These are phyloP conservation scores for Drosophila sp. DNA, from an alignment of 1,140 invertebrate genomes.

Conservation along the genomic window DNA sequence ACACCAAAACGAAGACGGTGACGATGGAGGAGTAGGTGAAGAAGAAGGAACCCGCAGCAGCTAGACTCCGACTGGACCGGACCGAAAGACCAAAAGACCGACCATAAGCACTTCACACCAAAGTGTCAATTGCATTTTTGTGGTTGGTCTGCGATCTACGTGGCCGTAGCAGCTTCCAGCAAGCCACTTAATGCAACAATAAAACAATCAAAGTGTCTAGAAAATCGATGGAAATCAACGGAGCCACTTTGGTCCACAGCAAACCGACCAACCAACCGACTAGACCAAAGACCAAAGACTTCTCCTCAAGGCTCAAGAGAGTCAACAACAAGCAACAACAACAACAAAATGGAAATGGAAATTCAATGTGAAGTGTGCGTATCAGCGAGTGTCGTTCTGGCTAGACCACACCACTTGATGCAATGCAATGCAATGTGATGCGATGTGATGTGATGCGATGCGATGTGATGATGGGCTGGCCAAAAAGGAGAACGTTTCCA, in stretches of 20 bases:
- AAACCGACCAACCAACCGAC: not conserved
- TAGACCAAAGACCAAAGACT: not conserved
- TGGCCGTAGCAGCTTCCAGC: constrained; percentile 29
- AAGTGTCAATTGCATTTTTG: constrained; percentile 80
- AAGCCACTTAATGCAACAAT: constrained; percentile 79
- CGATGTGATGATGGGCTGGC: not conserved
- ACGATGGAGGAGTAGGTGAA: not conserved
- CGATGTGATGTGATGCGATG: constrained; percentile 1
- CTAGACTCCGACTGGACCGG: constrained; percentile 2
- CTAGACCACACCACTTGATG: constrained; percentile 61
- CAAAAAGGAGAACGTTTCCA: not conserved
- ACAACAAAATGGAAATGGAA: constrained; percentile 62
- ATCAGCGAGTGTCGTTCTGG: constrained; percentile 76
- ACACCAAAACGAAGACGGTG: constrained; percentile 20
- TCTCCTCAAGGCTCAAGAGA: constrained; percentile 2
- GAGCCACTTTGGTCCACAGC: constrained; percentile 43
- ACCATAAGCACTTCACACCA: constrained; percentile 79
- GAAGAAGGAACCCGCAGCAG: constrained; percentile 20
- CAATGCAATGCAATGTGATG: not conserved
- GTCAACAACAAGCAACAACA: not conserved
- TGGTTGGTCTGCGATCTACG: constrained; percentile 54
- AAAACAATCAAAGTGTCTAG: constrained; percentile 81
- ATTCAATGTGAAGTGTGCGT: constrained; percentile 80
- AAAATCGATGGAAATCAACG: constrained; percentile 79
- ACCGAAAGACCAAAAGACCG: constrained; percentile 10